Percentiles rank a stretch among this genome's conserved stretches.
These are phyloP conservation scores for Pygoscelis adeliae DNA, from an alignment of 2,113 vertebrate species.

Conservation along the genomic window DNA sequence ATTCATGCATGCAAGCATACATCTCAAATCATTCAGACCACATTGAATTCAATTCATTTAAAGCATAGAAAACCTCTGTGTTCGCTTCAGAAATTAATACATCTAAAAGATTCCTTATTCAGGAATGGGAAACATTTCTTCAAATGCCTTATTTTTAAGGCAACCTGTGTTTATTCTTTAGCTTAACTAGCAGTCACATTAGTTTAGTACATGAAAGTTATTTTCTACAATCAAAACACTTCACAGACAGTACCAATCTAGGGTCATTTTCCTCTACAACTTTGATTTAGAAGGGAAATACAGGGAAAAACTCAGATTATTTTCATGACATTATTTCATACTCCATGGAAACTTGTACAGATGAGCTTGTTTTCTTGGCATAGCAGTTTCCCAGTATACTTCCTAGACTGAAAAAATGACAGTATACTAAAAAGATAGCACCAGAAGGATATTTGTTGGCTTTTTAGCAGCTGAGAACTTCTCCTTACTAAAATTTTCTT, in stretches of 20 bases:
- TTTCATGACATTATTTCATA: not conserved
- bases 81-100: not conserved
- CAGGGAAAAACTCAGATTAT: not conserved
- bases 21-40: not conserved
- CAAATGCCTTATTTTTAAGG: conserved; percentile 8
- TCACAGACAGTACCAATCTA: not conserved
- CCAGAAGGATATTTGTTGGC: not conserved
- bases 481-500: not conserved
- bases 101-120: not conserved
- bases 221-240: not conserved
- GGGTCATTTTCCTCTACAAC: not conserved
- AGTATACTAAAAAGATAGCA: not conserved
- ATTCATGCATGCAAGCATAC: not conserved
- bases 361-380: not conserved
- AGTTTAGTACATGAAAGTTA: not conserved
- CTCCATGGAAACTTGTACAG: not conserved
- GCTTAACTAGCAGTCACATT: not conserved
- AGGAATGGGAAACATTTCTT: not conserved
- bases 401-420: not conserved
- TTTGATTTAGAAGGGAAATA: not conserved
- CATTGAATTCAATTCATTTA: not conserved
- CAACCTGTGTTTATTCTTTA: not conserved
- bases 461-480: not conserved
- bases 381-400: not conserved
- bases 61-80: not conserved